Conservation (phyloP, 2,113 vertebrate species). For the Ciconia maguari region DNA sequence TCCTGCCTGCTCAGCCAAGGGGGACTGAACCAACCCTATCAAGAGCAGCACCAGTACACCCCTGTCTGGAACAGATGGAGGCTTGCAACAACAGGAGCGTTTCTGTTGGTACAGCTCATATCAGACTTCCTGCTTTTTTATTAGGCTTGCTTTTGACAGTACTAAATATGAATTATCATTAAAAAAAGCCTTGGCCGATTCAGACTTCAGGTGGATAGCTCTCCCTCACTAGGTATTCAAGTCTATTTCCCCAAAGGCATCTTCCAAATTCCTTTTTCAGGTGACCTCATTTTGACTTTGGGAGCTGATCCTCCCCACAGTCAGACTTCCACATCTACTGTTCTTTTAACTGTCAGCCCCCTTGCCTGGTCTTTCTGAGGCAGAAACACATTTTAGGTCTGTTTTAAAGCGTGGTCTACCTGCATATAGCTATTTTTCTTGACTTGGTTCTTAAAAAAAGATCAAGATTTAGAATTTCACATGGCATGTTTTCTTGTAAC, state of each 20-base stretch:
- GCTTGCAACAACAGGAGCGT: background rate
- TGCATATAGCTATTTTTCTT: too few species aligned
- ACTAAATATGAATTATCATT: rapidly evolving
- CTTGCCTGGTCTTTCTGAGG: background rate
- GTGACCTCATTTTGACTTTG: background rate
- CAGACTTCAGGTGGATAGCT: background rate
- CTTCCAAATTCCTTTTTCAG: background rate
- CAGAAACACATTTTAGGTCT: rapidly evolving
- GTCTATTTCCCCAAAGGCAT: background rate
- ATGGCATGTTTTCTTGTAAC: background rate
- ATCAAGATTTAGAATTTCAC: background rate
- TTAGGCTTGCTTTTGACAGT: background rate
- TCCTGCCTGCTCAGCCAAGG: background rate
- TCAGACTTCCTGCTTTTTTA: background rate
- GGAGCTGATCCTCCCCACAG: background rate
- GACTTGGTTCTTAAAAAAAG: background rate
- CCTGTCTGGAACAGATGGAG: background rate
- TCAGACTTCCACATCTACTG: background rate
- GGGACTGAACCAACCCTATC: background rate
- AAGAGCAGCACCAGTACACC: background rate
- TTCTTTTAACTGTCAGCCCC: background rate
- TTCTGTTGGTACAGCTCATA: background rate
- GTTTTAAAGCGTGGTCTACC: rapidly evolving
- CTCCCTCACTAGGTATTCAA: rapidly evolving
- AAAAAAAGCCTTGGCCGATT: background rate